phyloP scores from a whole-genome alignment of 2,888 invertebrate species.

The Buathra laborator region DNA sequence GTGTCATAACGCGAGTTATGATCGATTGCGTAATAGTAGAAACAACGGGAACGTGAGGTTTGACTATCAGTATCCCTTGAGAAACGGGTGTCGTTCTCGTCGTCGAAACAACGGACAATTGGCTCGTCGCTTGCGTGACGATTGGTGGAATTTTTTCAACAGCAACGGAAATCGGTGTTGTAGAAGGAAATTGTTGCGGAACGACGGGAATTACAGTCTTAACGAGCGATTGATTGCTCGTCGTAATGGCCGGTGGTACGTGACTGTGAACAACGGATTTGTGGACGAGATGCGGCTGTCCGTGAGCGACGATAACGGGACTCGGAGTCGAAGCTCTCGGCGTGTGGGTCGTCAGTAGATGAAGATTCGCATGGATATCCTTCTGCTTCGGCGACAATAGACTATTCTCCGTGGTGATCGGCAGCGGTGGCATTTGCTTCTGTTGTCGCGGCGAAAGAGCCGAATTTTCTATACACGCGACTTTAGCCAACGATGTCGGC shows the following conservation, averaged over 20 bases:
- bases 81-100: slow-evolving; percentile 71
- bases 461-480: slow-evolving; percentile 71
- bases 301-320: slow-evolving; percentile 85
- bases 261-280: slow-evolving; percentile 77
- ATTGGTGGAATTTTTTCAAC: slow-evolving; percentile 71
- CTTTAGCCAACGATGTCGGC: slow-evolving; percentile 76
- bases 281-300: slow-evolving; percentile 79
- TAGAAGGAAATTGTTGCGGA: slow-evolving; percentile 73
- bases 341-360: slow-evolving; percentile 89
- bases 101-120: slow-evolving; percentile 52
- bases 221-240: slow-evolving; percentile 77
- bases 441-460: slow-evolving; percentile 76
- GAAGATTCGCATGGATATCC: slow-evolving; percentile 86
- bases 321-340: slow-evolving; percentile 86
- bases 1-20: slow-evolving; percentile 73
- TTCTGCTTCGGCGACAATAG: slow-evolving; percentile 78
- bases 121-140: slow-evolving; percentile 53
- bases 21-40: slow-evolving; percentile 78
- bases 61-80: slow-evolving; percentile 74
- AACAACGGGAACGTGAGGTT: slow-evolving; percentile 75
- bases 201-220: slow-evolving; percentile 80
- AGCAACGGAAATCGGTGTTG: slow-evolving; percentile 62
- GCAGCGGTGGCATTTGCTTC: slow-evolving; percentile 70
- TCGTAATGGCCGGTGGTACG: slow-evolving; percentile 69
- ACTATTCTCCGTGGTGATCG: slow-evolving; percentile 74